phyloP scores from a whole-genome alignment of 2,797 vertebrate species.

The Hirundo rustica region DNA sequence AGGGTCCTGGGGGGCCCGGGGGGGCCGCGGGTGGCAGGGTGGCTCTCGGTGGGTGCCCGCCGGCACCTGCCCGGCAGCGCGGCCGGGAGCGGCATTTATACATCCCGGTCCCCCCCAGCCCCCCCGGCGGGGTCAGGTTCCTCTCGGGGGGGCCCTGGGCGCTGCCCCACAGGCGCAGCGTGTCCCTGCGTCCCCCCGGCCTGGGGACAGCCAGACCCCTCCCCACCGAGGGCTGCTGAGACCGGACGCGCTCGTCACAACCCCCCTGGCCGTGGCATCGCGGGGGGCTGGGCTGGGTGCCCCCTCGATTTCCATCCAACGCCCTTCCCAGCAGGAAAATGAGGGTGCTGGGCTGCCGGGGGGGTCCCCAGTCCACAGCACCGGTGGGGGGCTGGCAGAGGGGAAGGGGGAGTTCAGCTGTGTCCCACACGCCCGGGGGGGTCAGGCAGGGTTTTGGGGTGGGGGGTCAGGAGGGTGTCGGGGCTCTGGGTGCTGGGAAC shows the following conservation, averaged over 20 bases:
- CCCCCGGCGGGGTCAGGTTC: neutral
- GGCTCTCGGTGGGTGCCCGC: neutral
- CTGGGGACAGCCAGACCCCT: neutral
- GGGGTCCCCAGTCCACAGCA: too few species aligned
- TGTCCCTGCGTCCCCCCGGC: neutral
- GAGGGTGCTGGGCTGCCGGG: neutral
- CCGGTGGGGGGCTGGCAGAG: neutral
- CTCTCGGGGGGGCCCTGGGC: neutral
- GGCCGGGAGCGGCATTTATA: neutral
- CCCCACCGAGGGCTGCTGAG: neutral
- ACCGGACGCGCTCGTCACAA: accelerated
- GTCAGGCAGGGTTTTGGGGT: neutral
- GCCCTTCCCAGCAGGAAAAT: neutral
- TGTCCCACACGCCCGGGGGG: neutral
- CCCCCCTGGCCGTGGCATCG: neutral
- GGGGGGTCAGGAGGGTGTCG: neutral
- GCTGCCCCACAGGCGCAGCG: neutral
- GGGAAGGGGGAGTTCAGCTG: too few species aligned
- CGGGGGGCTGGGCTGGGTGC: neutral
- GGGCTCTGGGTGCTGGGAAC: neutral
- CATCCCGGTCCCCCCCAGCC: accelerated
- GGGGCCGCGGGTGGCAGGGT: neutral
- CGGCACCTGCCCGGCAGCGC: neutral
- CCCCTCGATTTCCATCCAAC: neutral
- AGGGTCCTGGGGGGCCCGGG: neutral